Percentiles rank a stretch among this genome's conserved stretches.
These are phyloP conservation scores for Kuschelorhynchus macadamiae DNA, from an alignment of 2,888 invertebrate species.

Conservation along the genomic window DNA sequence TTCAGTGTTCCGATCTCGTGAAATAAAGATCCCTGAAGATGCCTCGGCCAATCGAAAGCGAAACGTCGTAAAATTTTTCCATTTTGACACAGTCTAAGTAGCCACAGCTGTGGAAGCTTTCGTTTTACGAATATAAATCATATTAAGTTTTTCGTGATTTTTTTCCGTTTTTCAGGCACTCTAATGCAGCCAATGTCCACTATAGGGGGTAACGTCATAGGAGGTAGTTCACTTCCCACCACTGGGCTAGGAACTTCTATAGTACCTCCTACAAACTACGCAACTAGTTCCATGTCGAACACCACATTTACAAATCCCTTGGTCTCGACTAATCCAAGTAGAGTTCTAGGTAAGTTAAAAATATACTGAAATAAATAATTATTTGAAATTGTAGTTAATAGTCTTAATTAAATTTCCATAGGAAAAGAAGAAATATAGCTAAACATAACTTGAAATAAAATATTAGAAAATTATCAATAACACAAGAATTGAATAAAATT, in stretches of 20 bases:
- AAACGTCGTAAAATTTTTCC: too few species aligned
- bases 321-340: conserved; percentile 49
- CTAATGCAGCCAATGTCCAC: conserved; percentile 56
- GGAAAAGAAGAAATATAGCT: too few species aligned
- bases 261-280: conserved; percentile 71
- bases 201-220: conserved; percentile 55
- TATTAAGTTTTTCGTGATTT: background rate
- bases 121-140: background rate
- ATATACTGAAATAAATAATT: background rate
- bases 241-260: conserved; percentile 69
- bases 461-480: too few species aligned
- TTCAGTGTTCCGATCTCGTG: too few species aligned
- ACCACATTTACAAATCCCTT: conserved; percentile 72
- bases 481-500: too few species aligned
- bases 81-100: too few species aligned
- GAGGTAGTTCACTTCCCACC: conserved; percentile 64
- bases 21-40: too few species aligned
- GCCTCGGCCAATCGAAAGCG: too few species aligned
- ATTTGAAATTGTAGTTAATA: background rate
- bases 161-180: conserved; percentile 49
- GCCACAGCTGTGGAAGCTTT: too few species aligned
- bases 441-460: too few species aligned
- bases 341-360: conserved; percentile 34
- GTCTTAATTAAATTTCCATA: too few species aligned
- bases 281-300: conserved; percentile 69